These are phyloP conservation scores for Pecten maximus DNA, from an alignment of 2,888 invertebrate species.

Conservation along the genomic window DNA sequence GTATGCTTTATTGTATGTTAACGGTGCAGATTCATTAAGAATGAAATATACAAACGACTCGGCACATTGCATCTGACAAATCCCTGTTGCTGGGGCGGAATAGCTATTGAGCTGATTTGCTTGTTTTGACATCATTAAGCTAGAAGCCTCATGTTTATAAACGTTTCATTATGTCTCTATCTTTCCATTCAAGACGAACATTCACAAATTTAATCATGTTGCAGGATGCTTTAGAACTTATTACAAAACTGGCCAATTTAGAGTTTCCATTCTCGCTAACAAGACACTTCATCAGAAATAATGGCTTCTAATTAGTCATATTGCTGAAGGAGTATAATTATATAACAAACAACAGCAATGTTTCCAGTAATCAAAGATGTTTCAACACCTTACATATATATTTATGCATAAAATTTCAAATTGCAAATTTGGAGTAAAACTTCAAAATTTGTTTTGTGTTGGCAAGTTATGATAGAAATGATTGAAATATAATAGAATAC, in stretches of 20 bases:
- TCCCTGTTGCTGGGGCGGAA: neutral
- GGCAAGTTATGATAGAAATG: neutral
- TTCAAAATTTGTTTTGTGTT: conserved; percentile 1
- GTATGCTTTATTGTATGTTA: neutral
- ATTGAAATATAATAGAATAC: neutral
- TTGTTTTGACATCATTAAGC: neutral
- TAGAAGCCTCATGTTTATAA: neutral
- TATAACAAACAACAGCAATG: neutral
- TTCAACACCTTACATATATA: neutral
- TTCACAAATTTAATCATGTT: neutral
- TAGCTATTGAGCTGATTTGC: neutral
- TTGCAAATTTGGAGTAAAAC: neutral
- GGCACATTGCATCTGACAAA: neutral
- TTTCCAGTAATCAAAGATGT: too few species aligned
- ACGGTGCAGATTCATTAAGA: neutral
- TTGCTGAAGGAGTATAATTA: neutral
- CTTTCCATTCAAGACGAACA: neutral
- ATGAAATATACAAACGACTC: neutral
- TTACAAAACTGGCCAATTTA: neutral
- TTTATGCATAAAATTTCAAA: neutral
- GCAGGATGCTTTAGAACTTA: neutral
- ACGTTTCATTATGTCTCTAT: neutral
- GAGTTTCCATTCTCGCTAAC: neutral
- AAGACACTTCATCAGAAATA: neutral
- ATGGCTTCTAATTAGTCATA: neutral